Base-by-base conservation (phyloP, 2,888 invertebrate genomes). In the Drosophila yooni region DNA sequence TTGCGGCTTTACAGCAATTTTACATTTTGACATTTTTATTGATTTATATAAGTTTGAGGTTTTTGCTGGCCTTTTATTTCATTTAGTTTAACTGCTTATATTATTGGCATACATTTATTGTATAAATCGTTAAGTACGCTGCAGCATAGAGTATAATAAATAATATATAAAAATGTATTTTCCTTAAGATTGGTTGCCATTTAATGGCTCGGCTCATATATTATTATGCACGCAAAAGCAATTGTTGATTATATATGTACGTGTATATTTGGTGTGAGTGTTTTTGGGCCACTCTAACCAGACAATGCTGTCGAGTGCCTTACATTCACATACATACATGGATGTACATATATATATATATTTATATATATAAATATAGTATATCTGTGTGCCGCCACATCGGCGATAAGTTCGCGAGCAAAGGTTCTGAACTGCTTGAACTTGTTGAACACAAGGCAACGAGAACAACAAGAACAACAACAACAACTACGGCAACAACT, bases 401-500 rank as follows among this genome's bases (percentile, higher is more conserved):
- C 36, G 77, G 86, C 79, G 90, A 90, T 86, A 86, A 89, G 90
- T 86, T 90, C 79, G 84, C 74, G 89, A 76, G 82, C 90, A 89
- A 90, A 90, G 90, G 90, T 90, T 78, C 67, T 90, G 90, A 90
- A 90, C 89, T 71, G 74, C 82, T 76, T 86, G 89, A 89, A 86
- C 84, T 86, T 83, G 87, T 81, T 72, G 73, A 81, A 64, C 46
- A 64, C 78, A 81, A 81, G 67, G 72, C 77, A 61, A 51, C 53
- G 34, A 51, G 43, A 50, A 38, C 36, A 57, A 27, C 50, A 50
- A 38, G 52, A 61, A 27, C 56, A 64, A 11, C 25, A 27, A 57
- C 38, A 46, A 25, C 33, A 53, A 25, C 36, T 38, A 4, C 21
- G 46, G 15, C 50, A 27, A 36, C 48, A 34, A 48, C 29, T 29